Evolutionary conservation across 2,797 vertebrate genomes (phyloP), one percentile per base, ranked within the genome.

Genomic region (Falco concolor): DNA sequence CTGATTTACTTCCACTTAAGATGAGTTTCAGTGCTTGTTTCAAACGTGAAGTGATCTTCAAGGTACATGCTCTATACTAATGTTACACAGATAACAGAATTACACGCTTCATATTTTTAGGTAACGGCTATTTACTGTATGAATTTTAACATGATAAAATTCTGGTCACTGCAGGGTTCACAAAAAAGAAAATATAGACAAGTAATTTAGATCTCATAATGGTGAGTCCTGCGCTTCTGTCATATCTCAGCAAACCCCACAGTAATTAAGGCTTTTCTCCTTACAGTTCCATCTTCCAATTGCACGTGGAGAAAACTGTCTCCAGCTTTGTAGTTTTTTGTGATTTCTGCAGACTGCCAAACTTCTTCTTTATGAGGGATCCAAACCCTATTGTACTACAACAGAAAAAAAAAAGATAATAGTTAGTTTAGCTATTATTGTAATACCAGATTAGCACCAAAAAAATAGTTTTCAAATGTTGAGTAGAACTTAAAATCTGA

Each of bases 311-410:
- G 98, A 73, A 96, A 95, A 65, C 4, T 60, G 68, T 99, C 98
- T 50, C 98, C 99, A 34, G 90, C 69, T 85, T 96, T 98, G 92
- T 99, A 99, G 96, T 99, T 98, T 93, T 91, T 98, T 13, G 94
- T 97, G 49, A 99, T 99, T 97, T 99, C 99, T 9, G 99, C 99
- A 32, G 99, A 99, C 91, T 98, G 99, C 99, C 99, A 99, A 45
- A 99, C 99, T 93, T 99, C 98, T 73, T 99, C 98, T 8, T 96
- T 73, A 96, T 99, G 98, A 47, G 99, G 99, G 76, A 99, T 99
- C 99, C 99, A 99, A 52, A 99, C 99, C 96, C 99, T 98, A 96
- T 99, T 99, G 97, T 98, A 99, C 99, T 99, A 72, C n/a, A 72
- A 70, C 32, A 95, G 87, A 54, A 89, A 96, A 89, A 96, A 96